Conservation (phyloP, 1,140 invertebrate genomes). For the Parasteatoda tepidariorum region DNA sequence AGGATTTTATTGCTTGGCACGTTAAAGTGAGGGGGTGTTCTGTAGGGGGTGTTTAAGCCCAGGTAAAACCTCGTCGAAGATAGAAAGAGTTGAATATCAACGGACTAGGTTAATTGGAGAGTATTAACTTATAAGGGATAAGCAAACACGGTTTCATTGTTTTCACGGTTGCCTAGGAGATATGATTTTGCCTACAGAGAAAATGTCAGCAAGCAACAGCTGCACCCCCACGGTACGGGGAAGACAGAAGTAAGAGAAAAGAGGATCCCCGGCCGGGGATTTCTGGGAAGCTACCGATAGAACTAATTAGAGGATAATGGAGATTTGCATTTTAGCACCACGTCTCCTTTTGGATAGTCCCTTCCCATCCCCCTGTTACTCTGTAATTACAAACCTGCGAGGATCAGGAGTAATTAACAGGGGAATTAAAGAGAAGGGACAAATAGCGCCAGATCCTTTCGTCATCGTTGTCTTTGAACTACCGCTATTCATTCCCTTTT, state of each 20-base stretch:
- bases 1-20: no score
- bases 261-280: conserved; percentile 37
- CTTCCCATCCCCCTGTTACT: conserved; percentile 33
- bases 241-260: conserved; percentile 45
- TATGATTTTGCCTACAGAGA: conserved; percentile 35
- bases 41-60: conserved; percentile 12
- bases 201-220: conserved; percentile 46
- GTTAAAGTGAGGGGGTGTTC: conserved; percentile 18
- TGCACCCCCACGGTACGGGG: conserved; percentile 39
- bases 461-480: conserved; percentile 61
- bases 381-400: conserved; percentile 61
- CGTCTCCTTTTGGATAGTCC: conserved; percentile 7
- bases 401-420: conserved; percentile 59
- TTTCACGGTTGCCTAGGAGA: conserved; percentile 46
- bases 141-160: conserved; percentile 58
- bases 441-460: conserved; percentile 53
- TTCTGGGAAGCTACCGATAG: conserved; percentile 50
- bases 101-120: conserved; percentile 57
- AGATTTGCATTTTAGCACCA: conserved; percentile 59
- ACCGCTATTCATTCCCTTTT: conserved; percentile 47
- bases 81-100: conserved; percentile 48
- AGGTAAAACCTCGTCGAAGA: conserved; percentile 50
- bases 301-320: conserved; percentile 61
- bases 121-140: conserved; percentile 60
- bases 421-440: conserved; percentile 60